Percentiles rank a stretch among this genome's conserved stretches.
These are phyloP conservation scores for Clarias laeviceps DNA, from an alignment of 2,797 vertebrate genomes.

Conservation along the genomic window DNA sequence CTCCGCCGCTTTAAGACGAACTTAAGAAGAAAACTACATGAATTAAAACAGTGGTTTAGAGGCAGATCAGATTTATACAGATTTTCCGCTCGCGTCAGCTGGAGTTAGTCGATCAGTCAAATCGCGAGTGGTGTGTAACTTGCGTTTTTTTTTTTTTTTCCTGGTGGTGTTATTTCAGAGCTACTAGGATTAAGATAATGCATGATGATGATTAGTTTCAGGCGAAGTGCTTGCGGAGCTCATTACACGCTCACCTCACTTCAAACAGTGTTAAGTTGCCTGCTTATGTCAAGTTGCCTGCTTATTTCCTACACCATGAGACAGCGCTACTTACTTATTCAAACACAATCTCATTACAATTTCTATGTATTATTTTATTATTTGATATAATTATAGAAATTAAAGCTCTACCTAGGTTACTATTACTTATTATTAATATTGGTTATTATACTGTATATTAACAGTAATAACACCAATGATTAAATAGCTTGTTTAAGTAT, in stretches of 20 bases:
- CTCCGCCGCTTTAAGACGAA: conserved; percentile 15
- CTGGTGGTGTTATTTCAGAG: not conserved
- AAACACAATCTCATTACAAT: not conserved
- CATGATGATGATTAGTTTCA: conserved; percentile 3
- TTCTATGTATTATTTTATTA: not conserved
- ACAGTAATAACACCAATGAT: no score
- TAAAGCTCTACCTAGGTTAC: no score
- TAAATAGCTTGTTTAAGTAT: no score
- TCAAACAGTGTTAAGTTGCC: not conserved
- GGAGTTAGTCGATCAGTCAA: not conserved
- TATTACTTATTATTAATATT: no score
- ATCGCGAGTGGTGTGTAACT: not conserved
- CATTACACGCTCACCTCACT: not conserved
- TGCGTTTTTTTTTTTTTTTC: not conserved
- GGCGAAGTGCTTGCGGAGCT: not conserved
- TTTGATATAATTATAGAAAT: not conserved
- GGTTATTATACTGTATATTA: no score
- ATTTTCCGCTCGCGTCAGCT: not conserved
- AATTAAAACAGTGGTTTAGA: not conserved
- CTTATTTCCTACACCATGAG: not conserved
- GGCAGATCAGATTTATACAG: not conserved
- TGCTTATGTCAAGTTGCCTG: not conserved
- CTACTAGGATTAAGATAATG: not conserved
- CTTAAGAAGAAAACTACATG: not conserved
- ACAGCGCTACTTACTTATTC: not conserved